Evolutionary conservation across 92 coral and sea anemone species (phyloP), one percentile per base, ranked within the genome.

Genomic region (Phenganax stokvisi): DNA sequence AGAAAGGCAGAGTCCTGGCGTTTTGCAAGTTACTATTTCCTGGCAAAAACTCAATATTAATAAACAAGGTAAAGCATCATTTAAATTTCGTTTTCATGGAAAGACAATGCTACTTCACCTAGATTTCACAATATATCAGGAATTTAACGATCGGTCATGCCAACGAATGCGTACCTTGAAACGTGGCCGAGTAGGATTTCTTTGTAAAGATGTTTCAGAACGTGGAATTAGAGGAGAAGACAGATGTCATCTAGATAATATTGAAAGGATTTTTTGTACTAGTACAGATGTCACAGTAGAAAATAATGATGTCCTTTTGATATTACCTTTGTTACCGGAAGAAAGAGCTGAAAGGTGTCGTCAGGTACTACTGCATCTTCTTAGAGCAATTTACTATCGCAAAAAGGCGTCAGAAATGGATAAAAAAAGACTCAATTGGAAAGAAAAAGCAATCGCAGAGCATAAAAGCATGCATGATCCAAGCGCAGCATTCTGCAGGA

Each of bases 351-450:
- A 81, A 7, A 56, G 1, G 54, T 58, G 37, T 53, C 56, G 30
- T 3, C 27, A 57, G 9, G 16, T 52, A 6, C 25, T 76, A 28
- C 57, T 76, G 44, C 69, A 76, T 51, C 81, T 76, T 31, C 72
- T 79, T 47, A 28, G 62, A 72, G 85, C 82, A 15, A 37, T 63
- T 12, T 65, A 88, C 74, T 85, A 71, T 65, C 83, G 89, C 31
- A 78, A 56, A 13, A 78, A 82, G 71, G 91, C 91, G 37, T 8
- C 84, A 59, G 57, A 82, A 66, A 67, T 82, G 8, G 85, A 70
- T 64, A n/a, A 67, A 0, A 31, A 78, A 55, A 74, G 87, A 1
- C 13, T 8, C 3, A 28, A 81, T 20, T 88, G 91, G 91, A 62
- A 74, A 62, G 59, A 79, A 16, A 70, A 70, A 60, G 87, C 84